phyloP scores from a whole-genome alignment of 2,113 vertebrate species.

The Bos taurus region DNA sequence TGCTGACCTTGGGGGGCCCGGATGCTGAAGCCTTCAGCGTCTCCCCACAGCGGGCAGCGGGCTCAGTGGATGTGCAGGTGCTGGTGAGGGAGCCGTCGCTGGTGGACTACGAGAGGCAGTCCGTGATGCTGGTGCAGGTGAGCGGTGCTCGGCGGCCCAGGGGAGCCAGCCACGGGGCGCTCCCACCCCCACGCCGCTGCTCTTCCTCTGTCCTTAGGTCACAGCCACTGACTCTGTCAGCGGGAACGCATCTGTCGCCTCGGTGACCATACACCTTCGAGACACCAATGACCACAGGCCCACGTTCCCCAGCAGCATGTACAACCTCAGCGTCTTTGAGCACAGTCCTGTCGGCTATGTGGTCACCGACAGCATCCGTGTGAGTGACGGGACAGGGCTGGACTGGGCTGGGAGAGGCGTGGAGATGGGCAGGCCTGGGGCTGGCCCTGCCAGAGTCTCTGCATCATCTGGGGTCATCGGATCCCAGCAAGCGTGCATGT shows the following conservation, averaged over 20 bases:
- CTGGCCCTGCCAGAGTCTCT: not conserved
- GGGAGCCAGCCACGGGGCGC: fast-evolving
- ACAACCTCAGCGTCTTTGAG: constrained; percentile 80
- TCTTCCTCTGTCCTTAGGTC: constrained; percentile 79
- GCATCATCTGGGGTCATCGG: not conserved
- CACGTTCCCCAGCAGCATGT: constrained; percentile 79
- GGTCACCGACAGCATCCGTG: constrained; percentile 78
- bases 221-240: constrained; percentile 82
- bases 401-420: not conserved
- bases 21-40: constrained; percentile 84
- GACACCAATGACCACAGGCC: constrained; percentile 92
- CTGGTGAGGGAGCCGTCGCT: constrained; percentile 73
- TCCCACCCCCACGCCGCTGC: fast-evolving
- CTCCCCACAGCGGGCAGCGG: constrained; percentile 66
- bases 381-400: constrained; percentile 61
- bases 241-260: constrained; percentile 70
- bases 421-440: not conserved
- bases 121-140: constrained; percentile 86
- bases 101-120: constrained; percentile 88
- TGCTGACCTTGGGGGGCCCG: constrained; percentile 78
- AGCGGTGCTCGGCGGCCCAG: fast-evolving
- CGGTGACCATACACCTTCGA: constrained; percentile 84
- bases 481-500: not conserved
- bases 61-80: constrained; percentile 82
- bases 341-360: constrained; percentile 76